These are phyloP conservation scores for Trichonephila clavata DNA, from an alignment of 1,140 invertebrate genomes.

Conservation along the genomic window DNA sequence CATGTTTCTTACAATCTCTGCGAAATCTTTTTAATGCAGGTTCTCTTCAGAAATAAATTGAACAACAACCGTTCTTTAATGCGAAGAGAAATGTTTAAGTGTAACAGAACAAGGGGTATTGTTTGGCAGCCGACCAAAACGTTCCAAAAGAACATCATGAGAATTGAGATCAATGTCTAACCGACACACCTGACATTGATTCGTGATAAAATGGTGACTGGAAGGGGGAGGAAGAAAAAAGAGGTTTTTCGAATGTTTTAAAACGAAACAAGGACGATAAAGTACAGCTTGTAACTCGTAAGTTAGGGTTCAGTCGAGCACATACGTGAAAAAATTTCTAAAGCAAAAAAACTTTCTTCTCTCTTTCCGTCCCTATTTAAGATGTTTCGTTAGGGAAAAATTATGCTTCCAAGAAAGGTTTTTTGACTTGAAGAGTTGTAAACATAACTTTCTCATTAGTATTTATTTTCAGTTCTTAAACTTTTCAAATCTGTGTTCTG, in stretches of 20 bases:
- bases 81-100: constrained; percentile 57
- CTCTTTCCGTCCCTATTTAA: background rate
- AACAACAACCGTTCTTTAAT: constrained; percentile 55
- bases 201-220: background rate
- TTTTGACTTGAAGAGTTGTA: background rate
- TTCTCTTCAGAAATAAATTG: constrained; percentile 42
- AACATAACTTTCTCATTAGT: constrained; percentile 46
- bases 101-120: background rate
- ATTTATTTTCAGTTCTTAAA: background rate
- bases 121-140: constrained; percentile 34
- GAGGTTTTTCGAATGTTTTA: background rate
- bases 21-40: constrained; percentile 33
- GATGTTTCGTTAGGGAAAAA: background rate
- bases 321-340: background rate
- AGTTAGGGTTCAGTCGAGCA: background rate
- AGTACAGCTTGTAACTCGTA: constrained; percentile 16
- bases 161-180: constrained; percentile 36
- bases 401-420: background rate
- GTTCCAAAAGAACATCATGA: constrained; percentile 11
- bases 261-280: constrained; percentile 35
- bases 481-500: background rate
- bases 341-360: background rate
- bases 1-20: constrained; percentile 1
- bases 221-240: background rate
- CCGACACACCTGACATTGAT: constrained; percentile 44